A percentile compares a stretch with the other conserved stretches of the same genome.
These are phyloP conservation scores for Ariopsis seemanni DNA, from an alignment of 2,113 vertebrate species.

Conservation along the genomic window DNA sequence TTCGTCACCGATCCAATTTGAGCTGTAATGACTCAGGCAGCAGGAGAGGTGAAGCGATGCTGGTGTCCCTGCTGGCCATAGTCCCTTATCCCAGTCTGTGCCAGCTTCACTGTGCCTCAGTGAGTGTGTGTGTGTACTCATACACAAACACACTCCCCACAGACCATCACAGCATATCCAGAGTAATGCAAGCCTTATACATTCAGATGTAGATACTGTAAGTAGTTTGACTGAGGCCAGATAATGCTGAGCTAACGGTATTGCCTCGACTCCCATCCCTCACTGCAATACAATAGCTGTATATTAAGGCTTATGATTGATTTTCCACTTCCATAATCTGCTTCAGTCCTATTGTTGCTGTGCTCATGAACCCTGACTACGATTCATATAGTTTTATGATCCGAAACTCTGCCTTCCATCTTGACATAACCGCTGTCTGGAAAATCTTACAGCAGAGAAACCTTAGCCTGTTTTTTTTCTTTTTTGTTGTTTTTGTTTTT, in stretches of 20 bases:
- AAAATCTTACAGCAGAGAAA: slow-evolving; percentile 24
- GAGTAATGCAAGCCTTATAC: not conserved
- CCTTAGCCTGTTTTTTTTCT: not conserved
- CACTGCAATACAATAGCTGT: slow-evolving; percentile 22
- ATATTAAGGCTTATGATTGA: slow-evolving; percentile 43
- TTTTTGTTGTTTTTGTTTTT: not conserved
- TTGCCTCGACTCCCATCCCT: slow-evolving; percentile 4
- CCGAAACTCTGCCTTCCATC: slow-evolving; percentile 32
- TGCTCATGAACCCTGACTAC: slow-evolving; percentile 31
- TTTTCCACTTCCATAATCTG: slow-evolving; percentile 39
- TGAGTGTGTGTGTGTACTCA: not conserved
- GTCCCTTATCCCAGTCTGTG: slow-evolving; percentile 25
- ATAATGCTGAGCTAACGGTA: slow-evolving; percentile 23
- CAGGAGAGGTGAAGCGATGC: slow-evolving; percentile 34
- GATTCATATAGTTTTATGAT: slow-evolving; percentile 45
- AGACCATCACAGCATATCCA: slow-evolving; percentile 1
- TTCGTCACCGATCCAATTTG: slow-evolving; percentile 44
- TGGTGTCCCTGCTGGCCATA: slow-evolving; percentile 27
- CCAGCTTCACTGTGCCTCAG: not conserved
- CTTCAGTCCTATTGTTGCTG: slow-evolving; percentile 16
- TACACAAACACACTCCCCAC: not conserved
- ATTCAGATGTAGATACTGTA: slow-evolving; percentile 27
- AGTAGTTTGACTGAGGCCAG: slow-evolving; percentile 12
- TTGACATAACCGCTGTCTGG: slow-evolving; percentile 22
- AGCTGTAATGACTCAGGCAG: slow-evolving; percentile 47